Evolutionary conservation across 2,113 vertebrate species (phyloP).

Genomic region (Carettochelys insculpta): DNA sequence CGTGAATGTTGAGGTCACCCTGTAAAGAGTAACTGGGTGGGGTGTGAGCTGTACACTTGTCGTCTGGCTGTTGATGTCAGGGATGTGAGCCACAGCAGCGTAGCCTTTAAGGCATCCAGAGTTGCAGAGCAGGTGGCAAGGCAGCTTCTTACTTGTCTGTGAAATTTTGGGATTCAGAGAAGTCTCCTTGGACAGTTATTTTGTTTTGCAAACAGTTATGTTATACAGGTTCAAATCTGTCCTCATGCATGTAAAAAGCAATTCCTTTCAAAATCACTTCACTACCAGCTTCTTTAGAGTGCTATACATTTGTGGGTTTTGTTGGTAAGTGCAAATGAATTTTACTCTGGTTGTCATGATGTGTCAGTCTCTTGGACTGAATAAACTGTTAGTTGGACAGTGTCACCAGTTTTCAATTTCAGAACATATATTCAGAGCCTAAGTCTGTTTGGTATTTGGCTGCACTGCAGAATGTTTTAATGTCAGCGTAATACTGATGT

Average conservation of each 20-base stretch:
- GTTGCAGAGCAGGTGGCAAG: not conserved
- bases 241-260: fast-evolving
- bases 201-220: not conserved
- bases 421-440: not conserved
- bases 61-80: not conserved
- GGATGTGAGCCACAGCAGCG: not conserved
- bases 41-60: not conserved
- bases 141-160: not conserved
- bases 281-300: not conserved
- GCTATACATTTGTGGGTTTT: not conserved
- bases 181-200: not conserved
- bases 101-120: not conserved
- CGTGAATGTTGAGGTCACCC: not conserved
- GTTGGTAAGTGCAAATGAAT: not conserved
- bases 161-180: too few relatives aligned
- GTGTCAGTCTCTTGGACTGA: not conserved
- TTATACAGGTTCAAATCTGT: not conserved
- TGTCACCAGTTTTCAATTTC: slow-evolving; percentile 4
- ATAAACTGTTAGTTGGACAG: not conserved
- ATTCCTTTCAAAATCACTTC: not conserved
- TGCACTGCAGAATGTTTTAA: not conserved
- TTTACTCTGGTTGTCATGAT: not conserved
- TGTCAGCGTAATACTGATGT: not conserved
- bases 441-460: not conserved
- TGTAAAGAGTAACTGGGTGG: not conserved